Conservation (phyloP, 2,888 invertebrate genomes). For the Cryptosula pallasiana region DNA sequence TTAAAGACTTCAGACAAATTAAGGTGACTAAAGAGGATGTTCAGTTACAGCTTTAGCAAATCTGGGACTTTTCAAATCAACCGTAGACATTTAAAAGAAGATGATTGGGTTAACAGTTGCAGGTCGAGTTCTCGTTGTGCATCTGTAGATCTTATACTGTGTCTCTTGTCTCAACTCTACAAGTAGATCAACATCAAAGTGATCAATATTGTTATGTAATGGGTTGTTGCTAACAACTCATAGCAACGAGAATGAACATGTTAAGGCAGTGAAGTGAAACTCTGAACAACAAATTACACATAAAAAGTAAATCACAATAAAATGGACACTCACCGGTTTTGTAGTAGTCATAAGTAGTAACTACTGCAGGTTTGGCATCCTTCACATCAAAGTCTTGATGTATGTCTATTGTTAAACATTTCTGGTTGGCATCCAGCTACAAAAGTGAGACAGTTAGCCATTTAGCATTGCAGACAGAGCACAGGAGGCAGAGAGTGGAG, state of each 20-base stretch:
- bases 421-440: constrained; percentile 23
- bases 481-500: no score
- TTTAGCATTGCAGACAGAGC: neutral
- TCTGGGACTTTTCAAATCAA: no score
- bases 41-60: no score
- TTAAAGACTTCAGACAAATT: no score
- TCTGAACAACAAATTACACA: no score
- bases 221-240: no score
- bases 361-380: constrained; percentile 76
- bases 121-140: neutral
- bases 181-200: no score
- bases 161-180: constrained; percentile 3
- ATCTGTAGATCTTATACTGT: constrained; percentile 17
- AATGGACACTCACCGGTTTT: constrained; percentile 73
- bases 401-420: constrained; percentile 45
- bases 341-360: constrained; percentile 82
- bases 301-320: neutral
- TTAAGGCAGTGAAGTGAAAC: no score
- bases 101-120: neutral
- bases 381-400: constrained; percentile 66
- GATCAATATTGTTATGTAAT: no score
- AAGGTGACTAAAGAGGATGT: no score
- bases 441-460: neutral
- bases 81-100: no score
- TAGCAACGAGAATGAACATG: no score